Conservation (phyloP, 2,888 invertebrate genomes). For the Dugesia japonica region DNA sequence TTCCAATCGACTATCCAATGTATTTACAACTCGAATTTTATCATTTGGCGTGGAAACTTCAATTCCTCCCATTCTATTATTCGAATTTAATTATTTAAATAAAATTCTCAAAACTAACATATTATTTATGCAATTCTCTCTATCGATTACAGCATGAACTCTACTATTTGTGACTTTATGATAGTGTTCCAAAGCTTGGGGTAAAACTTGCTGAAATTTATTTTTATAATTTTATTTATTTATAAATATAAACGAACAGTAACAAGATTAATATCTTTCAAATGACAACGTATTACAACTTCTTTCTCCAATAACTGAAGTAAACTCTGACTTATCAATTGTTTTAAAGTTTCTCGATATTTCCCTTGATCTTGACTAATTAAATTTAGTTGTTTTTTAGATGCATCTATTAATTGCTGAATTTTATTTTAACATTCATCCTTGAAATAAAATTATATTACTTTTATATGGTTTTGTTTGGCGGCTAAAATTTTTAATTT, state of each 20-base stretch:
- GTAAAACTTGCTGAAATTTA: neutral
- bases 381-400: neutral
- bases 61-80: slow-evolving; percentile 25
- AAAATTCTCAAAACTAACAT: neutral
- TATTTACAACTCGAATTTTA: slow-evolving; percentile 32
- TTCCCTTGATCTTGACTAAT: neutral
- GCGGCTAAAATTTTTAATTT: slow-evolving; percentile 84
- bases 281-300: neutral
- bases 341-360: neutral
- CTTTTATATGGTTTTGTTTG: slow-evolving; percentile 74
- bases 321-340: neutral
- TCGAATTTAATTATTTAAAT: neutral
- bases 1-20: slow-evolving; percentile 33
- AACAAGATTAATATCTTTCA: neutral
- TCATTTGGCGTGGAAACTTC: neutral
- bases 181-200: neutral
- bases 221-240: neutral
- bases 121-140: neutral
- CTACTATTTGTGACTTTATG: neutral
- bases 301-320: neutral
- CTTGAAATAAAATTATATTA: too few relatives aligned
- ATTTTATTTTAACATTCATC: too few relatives aligned
- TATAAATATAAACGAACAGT: neutral
- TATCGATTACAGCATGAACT: neutral
- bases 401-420: neutral